phyloP scores from a whole-genome alignment of 2,888 invertebrate species.

The Chaetogeoica ovagalla region DNA sequence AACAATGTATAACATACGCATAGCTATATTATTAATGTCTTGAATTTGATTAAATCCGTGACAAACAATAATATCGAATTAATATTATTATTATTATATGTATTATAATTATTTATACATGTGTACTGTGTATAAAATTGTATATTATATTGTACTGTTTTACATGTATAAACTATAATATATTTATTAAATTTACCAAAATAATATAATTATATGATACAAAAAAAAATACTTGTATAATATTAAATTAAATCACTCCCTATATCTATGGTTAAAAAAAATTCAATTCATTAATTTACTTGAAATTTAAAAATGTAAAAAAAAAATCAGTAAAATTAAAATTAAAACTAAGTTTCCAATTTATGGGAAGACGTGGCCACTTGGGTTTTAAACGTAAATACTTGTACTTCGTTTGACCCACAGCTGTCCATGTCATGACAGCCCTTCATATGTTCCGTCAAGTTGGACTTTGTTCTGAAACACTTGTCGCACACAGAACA shows the following conservation, averaged over 20 bases:
- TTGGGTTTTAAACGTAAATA: slow-evolving; percentile 44
- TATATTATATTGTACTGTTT: slow-evolving; percentile 20
- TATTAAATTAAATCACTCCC: neutral
- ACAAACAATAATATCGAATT: slow-evolving; percentile 34
- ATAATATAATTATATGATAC: neutral
- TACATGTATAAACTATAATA: slow-evolving; percentile 10
- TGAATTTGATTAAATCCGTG: slow-evolving; percentile 1
- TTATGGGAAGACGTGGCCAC: neutral
- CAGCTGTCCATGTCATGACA: slow-evolving; percentile 32
- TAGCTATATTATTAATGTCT: slow-evolving; percentile 17
- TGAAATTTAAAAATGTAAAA: too few species aligned
- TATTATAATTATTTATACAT: neutral
- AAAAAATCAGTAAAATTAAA: too few species aligned
- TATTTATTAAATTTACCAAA: slow-evolving; percentile 15
- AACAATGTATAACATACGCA: too few species aligned
- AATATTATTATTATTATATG: slow-evolving; percentile 9
- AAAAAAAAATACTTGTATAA: neutral
- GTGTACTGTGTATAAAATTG: neutral
- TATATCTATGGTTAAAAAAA: too few species aligned
- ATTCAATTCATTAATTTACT: too few species aligned
- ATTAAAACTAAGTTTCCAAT: neutral
- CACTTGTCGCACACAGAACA: slow-evolving; percentile 35
- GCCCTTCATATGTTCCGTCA: slow-evolving; percentile 47
- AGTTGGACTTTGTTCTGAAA: slow-evolving; percentile 42
- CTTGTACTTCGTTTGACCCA: slow-evolving; percentile 41